Base-by-base conservation (phyloP, 2,797 vertebrate genomes). In the Bovichtus diacanthus region DNA sequence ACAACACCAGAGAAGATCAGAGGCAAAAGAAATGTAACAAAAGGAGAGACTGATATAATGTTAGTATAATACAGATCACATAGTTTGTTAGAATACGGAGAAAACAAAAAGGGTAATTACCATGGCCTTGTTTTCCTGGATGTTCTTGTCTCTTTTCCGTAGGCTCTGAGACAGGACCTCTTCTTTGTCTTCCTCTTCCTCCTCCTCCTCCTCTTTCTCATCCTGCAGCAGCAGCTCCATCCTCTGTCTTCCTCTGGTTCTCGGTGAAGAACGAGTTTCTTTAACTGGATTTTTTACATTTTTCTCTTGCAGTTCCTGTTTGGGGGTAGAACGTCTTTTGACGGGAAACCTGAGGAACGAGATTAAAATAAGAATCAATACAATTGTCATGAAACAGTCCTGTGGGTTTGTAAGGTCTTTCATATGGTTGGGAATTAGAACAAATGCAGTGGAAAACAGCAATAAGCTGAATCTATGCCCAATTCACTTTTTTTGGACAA, bases 111-210 rank as follows among this genome's bases (percentile, higher is more conserved):
- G 2, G 10, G 46, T 66, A 9, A 39, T 27, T 93, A 99, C 98
- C 97, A 99, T 96, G 72, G 97, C 98, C 90, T 99, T 99, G 92
- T 99, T 99, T 93, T 99, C 98, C 88, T 96, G 95, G 82, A 99
- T 99, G 93, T 99, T 99, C 87, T 96, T 95, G 81, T 96, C 94
- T 86, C 98, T 94, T 81, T 96, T 98, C 70, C 88, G 95, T 39
- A 99, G 81, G 23, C 95, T 95, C 29, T 92, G 96, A 1, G 95
- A 94, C 43, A 95, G 90, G 53, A 84, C 84, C 38, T 94, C 93
- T 67, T 88, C 89, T 44, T 94, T 68, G 12, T 92, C 91, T 34
- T 93, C 93, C 2, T 89, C 90, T 50, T 94, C 93, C 16, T 94
- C 92, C 5, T 94, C 92, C 15, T 92, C 88, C 39, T 82, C 79